These are phyloP conservation scores for Itoplectis maculator DNA, from an alignment of 2,888 invertebrate species.

Conservation along the genomic window DNA sequence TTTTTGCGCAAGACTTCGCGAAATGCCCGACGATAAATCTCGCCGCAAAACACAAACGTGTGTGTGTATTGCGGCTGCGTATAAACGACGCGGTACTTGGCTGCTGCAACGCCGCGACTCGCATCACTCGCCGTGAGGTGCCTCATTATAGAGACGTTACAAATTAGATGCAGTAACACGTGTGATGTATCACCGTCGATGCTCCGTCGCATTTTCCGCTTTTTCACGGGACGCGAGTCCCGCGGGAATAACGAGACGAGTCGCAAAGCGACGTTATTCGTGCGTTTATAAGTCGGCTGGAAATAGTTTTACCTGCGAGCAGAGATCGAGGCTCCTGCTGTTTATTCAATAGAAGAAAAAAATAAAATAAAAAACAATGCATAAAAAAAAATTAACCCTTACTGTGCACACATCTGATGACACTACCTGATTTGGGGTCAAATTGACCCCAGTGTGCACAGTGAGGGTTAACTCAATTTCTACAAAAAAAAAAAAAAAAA, in stretches of 20 bases:
- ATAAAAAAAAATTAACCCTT: too few species aligned
- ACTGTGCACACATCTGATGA: too few species aligned
- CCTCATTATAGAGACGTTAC: conserved; percentile 39
- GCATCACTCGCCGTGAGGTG: not conserved
- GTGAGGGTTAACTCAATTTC: too few species aligned
- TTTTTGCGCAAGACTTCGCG: conserved; percentile 47
- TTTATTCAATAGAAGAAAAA: too few species aligned
- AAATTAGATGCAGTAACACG: conserved; percentile 37
- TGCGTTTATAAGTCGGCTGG: not conserved
- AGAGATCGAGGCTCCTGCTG: too few species aligned
- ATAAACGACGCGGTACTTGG: conserved; percentile 16
- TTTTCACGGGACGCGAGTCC: not conserved
- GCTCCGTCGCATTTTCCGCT: not conserved
- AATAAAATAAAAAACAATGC: too few species aligned
- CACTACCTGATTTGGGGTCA: too few species aligned
- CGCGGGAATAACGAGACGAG: not conserved
- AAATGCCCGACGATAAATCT: conserved; percentile 49
- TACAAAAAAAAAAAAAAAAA: too few species aligned
- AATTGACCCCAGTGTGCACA: too few species aligned
- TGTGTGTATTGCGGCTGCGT: conserved; percentile 12
- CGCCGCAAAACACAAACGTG: conserved; percentile 24
- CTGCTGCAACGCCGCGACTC: conserved; percentile 12
- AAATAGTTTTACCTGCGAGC: too few species aligned
- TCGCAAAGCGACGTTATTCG: not conserved
- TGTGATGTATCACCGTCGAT: conserved; percentile 31